Conservation (phyloP, 2,797 vertebrate species). For the Gallinago solitaria region DNA sequence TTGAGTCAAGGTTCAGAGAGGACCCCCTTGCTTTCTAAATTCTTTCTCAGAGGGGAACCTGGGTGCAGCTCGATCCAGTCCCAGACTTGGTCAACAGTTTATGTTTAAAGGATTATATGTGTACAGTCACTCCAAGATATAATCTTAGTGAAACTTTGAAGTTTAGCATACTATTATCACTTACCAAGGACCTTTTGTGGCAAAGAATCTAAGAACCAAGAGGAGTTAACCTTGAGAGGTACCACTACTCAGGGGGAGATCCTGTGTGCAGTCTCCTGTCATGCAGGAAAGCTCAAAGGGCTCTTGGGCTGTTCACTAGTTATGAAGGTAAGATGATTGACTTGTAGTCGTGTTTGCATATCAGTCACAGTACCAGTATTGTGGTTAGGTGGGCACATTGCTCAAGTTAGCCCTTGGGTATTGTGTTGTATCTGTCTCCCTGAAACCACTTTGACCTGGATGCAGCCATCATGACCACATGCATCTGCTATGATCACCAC, state of each 20-base stretch:
- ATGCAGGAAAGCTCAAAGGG: neutral
- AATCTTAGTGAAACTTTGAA: neutral
- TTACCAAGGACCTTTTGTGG: neutral
- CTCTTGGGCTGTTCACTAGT: neutral
- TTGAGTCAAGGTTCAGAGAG: neutral
- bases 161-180: neutral
- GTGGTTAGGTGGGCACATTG: neutral
- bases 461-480: neutral
- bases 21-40: neutral
- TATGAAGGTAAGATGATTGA: neutral
- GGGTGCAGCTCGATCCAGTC: no score
- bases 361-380: neutral
- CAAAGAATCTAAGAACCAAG: neutral
- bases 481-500: neutral
- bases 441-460: neutral
- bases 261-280: neutral
- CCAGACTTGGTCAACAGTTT: neutral
- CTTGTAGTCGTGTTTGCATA: neutral
- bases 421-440: neutral
- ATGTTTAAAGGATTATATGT: neutral
- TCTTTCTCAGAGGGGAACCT: neutral
- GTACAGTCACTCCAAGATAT: neutral
- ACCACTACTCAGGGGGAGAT: neutral
- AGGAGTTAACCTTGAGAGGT: neutral
- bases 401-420: neutral